These are phyloP conservation scores for Sylvia borin DNA, from an alignment of 2,797 vertebrate genomes.

Conservation along the genomic window DNA sequence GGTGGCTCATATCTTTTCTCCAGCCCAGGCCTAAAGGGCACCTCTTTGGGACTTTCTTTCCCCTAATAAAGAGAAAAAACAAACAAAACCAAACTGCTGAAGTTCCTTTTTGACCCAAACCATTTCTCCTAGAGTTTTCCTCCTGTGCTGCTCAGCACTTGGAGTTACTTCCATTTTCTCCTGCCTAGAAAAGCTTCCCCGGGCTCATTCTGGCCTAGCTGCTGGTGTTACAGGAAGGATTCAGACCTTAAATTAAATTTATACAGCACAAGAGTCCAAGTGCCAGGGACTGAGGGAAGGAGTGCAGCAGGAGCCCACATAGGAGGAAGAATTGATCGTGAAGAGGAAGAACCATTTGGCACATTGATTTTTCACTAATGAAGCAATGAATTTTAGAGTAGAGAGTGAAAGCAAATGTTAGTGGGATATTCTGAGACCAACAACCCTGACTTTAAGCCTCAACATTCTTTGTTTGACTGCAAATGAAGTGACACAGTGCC, in stretches of 20 bases:
- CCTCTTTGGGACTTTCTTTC: background rate
- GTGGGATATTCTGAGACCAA: background rate
- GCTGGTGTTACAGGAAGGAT: background rate
- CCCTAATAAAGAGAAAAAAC: background rate
- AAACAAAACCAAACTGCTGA: background rate
- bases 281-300: background rate
- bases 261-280: background rate
- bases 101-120: background rate
- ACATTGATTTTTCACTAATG: background rate
- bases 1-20: background rate
- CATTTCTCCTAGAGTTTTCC: background rate
- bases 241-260: background rate
- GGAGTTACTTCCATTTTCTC: background rate
- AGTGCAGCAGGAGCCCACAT: background rate
- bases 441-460: background rate
- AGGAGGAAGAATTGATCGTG: background rate
- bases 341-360: background rate
- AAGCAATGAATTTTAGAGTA: background rate
- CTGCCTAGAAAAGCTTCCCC: background rate
- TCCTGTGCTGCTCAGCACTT: background rate
- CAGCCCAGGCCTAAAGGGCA: background rate
- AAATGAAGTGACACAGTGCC: background rate
- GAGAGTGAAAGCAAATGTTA: background rate
- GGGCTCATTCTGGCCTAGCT: background rate
- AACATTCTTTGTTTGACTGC: background rate